Percentiles rank a stretch among this genome's conserved stretches.
Evolutionary conservation across 1,140 invertebrate species (phyloP).

Genomic region (Trichonephila inaurata): DNA sequence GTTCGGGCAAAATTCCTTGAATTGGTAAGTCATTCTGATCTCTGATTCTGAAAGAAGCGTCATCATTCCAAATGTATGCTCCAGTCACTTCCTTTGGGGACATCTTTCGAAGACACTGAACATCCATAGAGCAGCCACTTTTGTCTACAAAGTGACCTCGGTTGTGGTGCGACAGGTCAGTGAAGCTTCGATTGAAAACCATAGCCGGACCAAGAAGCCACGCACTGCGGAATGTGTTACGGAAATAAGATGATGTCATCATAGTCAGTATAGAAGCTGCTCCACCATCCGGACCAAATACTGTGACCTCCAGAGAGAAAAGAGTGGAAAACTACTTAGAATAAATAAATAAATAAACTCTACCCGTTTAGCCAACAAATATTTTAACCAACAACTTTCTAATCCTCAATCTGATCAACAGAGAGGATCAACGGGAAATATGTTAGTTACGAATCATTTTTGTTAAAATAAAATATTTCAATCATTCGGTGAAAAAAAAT

Average conservation of each 20-base stretch:
- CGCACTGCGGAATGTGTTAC: slow-evolving; percentile 49
- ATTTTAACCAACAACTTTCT: no score
- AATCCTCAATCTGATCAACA: no score
- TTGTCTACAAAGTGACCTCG: slow-evolving; percentile 57
- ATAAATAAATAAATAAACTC: no score
- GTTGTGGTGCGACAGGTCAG: slow-evolving; percentile 40
- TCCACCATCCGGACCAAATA: slow-evolving; percentile 73
- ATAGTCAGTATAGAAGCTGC: slow-evolving; percentile 64
- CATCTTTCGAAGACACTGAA: slow-evolving; percentile 67
- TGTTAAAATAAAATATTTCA: no score
- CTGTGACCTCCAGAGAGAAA: slow-evolving; percentile 65
- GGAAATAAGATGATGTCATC: slow-evolving; percentile 52
- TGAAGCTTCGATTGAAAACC: slow-evolving; percentile 72
- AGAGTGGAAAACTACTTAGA: no score
- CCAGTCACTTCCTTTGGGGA: slow-evolving; percentile 74
- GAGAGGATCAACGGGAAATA: no score
- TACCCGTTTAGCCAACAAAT: no score
- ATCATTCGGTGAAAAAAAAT: no score
- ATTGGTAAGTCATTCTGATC: slow-evolving; percentile 78
- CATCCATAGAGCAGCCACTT: slow-evolving; percentile 45
- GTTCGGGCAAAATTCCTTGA: slow-evolving; percentile 77
- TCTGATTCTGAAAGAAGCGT: slow-evolving; percentile 77
- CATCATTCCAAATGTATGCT: slow-evolving; percentile 77
- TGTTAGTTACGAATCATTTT: no score
- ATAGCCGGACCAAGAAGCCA: slow-evolving; percentile 77